Conservation (phyloP, 2,888 invertebrate species). For the Clivina fossor region DNA sequence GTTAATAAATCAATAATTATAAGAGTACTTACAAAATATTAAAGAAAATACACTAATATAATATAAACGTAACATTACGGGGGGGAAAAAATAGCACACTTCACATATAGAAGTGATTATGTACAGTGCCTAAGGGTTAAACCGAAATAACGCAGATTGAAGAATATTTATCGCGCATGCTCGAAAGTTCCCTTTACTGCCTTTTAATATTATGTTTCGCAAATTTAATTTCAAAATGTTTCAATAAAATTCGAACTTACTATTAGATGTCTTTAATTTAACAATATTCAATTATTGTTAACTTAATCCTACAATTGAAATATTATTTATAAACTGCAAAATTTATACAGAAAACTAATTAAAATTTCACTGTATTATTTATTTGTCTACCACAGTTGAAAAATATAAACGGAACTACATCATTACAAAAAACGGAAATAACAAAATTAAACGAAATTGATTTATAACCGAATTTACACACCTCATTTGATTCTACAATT, state of each 20-base stretch:
- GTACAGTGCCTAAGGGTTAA: constrained; percentile 14
- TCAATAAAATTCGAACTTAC: neutral
- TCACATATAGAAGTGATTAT: constrained; percentile 10
- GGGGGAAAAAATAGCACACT: too few species aligned
- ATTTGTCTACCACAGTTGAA: constrained; percentile 11
- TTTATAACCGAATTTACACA: constrained; percentile 24
- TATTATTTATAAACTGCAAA: neutral
- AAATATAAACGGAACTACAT: constrained; percentile 19
- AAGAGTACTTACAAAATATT: constrained; percentile 15
- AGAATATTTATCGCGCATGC: constrained; percentile 13
- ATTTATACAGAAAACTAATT: neutral
- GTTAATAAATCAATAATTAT: too few species aligned
- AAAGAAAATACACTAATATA: constrained; percentile 13
- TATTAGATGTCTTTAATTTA: neutral
- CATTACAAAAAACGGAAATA: constrained; percentile 17
- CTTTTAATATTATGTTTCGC: too few species aligned
- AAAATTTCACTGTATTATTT: constrained; percentile 1
- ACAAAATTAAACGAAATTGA: constrained; percentile 23
- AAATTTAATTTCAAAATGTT: neutral
- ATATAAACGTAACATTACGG: constrained; percentile 20
- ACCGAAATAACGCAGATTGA: constrained; percentile 5
- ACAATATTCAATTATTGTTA: too few species aligned
- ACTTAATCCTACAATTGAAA: neutral
- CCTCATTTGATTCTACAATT: neutral
- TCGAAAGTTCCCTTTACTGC: neutral